A percentile compares a stretch with the other conserved stretches of the same genome.
Evolutionary conservation across 2,113 vertebrate species (phyloP).

Genomic region (Xiphophorus couchianus): DNA sequence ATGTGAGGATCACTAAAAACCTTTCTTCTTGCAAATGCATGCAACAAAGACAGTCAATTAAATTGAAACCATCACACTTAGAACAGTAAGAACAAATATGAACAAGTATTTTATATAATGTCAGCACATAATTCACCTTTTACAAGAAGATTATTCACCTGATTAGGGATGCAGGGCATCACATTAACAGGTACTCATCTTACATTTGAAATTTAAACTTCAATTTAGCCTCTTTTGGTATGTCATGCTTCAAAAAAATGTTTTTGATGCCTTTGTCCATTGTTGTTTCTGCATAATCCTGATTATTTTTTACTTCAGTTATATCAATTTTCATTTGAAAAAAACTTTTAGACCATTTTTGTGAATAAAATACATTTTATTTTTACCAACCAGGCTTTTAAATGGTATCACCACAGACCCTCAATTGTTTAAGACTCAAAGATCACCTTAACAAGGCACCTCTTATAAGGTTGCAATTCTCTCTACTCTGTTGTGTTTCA

Average conservation of each 20-base stretch:
- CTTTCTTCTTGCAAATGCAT: conserved; percentile 41
- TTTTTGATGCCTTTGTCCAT: not conserved
- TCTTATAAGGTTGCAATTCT: too few species aligned
- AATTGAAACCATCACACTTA: not conserved
- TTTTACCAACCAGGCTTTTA: not conserved
- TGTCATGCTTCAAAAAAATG: not conserved
- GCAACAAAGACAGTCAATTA: not conserved
- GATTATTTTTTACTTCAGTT: not conserved
- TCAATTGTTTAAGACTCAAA: too few species aligned
- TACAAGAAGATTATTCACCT: not conserved
- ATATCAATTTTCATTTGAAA: too few species aligned
- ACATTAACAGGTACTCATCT: not conserved
- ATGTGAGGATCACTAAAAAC: conserved; percentile 52
- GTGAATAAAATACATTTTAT: not conserved
- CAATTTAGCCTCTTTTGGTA: not conserved
- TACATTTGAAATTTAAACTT: not conserved
- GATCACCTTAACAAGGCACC: too few species aligned
- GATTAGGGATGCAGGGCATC: too few species aligned
- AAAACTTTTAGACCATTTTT: not conserved
- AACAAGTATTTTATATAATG: not conserved
- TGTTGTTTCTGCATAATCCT: not conserved
- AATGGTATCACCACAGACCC: not conserved
- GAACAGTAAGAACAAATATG: not conserved
- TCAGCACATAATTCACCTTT: not conserved
- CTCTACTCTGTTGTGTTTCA: too few species aligned